These are phyloP conservation scores for Ceratina japonica DNA, from an alignment of 1,140 invertebrate genomes.

Conservation along the genomic window DNA sequence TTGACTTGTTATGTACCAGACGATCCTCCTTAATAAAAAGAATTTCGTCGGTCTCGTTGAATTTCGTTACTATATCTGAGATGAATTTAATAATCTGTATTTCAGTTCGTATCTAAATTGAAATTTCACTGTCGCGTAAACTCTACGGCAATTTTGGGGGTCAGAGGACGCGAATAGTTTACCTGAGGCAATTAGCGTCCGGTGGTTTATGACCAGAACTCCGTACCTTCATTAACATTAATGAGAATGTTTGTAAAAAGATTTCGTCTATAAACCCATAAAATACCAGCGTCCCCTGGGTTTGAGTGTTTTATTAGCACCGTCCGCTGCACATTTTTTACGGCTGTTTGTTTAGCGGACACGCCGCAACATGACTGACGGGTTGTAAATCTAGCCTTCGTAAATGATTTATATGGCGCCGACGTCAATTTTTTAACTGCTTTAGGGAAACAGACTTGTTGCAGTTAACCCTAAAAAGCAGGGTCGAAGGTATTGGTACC, in stretches of 20 bases:
- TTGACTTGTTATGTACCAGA: too few relatives aligned
- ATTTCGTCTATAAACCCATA: not conserved
- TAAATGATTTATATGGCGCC: too few relatives aligned
- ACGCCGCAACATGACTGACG: too few relatives aligned
- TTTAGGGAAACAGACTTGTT: too few relatives aligned
- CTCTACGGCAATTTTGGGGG: not conserved
- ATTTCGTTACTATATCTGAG: not conserved
- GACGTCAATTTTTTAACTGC: too few relatives aligned
- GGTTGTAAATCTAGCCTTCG: too few relatives aligned
- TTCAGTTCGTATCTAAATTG: not conserved
- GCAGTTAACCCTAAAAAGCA: too few relatives aligned
- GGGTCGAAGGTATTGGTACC: too few relatives aligned
- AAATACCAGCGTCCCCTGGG: not conserved
- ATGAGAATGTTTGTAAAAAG: not conserved
- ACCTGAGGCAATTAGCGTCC: not conserved
- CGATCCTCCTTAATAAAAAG: too few relatives aligned
- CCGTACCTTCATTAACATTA: not conserved
- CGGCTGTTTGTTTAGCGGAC: not conserved
- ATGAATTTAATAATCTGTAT: not conserved
- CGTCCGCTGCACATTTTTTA: not conserved
- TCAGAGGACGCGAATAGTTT: not conserved
- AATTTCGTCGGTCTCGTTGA: not conserved
- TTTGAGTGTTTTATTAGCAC: not conserved
- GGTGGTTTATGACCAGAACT: slow-evolving; percentile 9
- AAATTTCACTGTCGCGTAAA: not conserved